Evolutionary conservation across 2,113 vertebrate genomes (phyloP).

Genomic region (Solea senegalensis): DNA sequence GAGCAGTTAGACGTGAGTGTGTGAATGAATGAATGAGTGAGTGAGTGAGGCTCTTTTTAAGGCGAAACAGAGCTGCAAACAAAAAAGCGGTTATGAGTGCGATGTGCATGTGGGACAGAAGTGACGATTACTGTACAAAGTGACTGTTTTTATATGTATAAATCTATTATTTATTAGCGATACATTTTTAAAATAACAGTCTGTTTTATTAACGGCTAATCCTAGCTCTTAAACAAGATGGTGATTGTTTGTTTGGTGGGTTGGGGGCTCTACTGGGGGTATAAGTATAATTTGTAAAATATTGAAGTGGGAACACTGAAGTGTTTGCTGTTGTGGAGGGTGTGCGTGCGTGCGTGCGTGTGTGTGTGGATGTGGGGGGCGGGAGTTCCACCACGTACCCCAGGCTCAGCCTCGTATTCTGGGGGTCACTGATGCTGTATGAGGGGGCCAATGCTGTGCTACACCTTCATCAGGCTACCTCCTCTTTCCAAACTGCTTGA

Average conservation of each 20-base stretch:
- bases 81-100: conserved; percentile 9
- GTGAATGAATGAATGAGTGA: not conserved
- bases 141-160: conserved; percentile 75
- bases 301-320: conserved; percentile 31
- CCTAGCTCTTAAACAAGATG: conserved; percentile 31
- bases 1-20: not conserved
- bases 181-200: conserved; percentile 63
- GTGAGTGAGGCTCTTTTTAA: conserved; percentile 24
- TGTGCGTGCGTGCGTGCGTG: not conserved
- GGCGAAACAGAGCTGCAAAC: conserved; percentile 54
- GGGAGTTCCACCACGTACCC: not conserved
- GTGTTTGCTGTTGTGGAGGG: conserved; percentile 15
- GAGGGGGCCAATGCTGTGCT: not conserved
- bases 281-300: conserved; percentile 8
- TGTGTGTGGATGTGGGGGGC: not conserved
- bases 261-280: conserved; percentile 1
- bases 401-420: conserved; percentile 8
- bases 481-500: conserved; percentile 49
- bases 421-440: conserved; percentile 41
- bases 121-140: conserved; percentile 66
- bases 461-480: conserved; percentile 51
- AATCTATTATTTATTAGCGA: conserved; percentile 83
- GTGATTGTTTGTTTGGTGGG: conserved; percentile 12
- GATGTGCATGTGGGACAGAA: conserved; percentile 27
- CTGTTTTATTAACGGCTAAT: conserved; percentile 60